Percentiles rank a stretch among this genome's conserved stretches.
Conservation (phyloP, 2,113 vertebrate genomes). For the Tachysurus fulvidraco region DNA sequence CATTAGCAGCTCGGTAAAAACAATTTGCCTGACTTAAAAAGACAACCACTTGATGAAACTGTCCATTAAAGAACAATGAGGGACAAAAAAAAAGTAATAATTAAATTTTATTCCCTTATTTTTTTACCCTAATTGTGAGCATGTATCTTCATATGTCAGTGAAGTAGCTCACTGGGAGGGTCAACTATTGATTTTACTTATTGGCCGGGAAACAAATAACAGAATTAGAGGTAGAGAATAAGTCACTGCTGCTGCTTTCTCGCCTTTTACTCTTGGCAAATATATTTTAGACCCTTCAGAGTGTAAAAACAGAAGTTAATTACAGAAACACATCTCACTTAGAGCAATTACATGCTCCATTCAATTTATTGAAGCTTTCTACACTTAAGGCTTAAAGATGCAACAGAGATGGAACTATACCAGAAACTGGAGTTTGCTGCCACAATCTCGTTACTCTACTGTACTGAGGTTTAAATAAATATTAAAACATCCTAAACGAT, state of each 20-base stretch:
- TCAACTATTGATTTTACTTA: slow-evolving; percentile 89
- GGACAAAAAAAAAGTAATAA: slow-evolving; percentile 69
- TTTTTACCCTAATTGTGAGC: slow-evolving; percentile 79
- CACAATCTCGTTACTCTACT: background rate
- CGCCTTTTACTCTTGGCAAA: slow-evolving; percentile 65
- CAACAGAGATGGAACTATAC: background rate
- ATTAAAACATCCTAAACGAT: background rate
- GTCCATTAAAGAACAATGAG: slow-evolving; percentile 32
- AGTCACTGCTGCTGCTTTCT: slow-evolving; percentile 83
- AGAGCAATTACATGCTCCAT: background rate
- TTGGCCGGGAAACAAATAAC: slow-evolving; percentile 92
- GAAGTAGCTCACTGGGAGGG: slow-evolving; percentile 82
- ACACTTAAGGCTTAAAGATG: background rate
- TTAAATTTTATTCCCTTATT: slow-evolving; percentile 79
- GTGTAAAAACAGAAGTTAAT: background rate
- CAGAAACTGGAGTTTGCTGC: background rate
- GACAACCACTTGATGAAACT: slow-evolving; percentile 37
- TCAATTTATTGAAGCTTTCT: background rate
- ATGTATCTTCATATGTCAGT: slow-evolving; percentile 86
- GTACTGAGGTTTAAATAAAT: background rate
- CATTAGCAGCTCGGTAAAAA: slow-evolving; percentile 44
- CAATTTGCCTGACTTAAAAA: slow-evolving; percentile 10
- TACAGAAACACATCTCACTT: slow-evolving; percentile 17
- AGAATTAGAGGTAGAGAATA: slow-evolving; percentile 84
- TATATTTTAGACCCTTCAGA: slow-evolving; percentile 29